Evolutionary conservation across 2,113 vertebrate species (phyloP), one percentile per base, ranked within the genome.

Genomic region (Pica pica): DNA sequence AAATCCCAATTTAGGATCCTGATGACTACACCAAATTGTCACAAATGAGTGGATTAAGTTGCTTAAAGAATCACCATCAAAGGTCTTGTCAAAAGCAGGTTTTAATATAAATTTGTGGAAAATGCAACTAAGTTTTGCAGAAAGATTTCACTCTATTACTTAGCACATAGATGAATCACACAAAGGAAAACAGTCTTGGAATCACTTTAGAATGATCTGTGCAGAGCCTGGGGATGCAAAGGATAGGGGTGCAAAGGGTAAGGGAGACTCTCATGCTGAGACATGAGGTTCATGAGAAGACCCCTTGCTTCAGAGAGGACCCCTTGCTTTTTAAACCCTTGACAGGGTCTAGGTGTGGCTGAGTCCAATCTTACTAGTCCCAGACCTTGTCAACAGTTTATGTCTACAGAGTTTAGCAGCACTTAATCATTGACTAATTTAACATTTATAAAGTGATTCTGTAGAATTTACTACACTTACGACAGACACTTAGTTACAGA

Each of bases 1-100:
- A 0, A 50, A 39, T 44, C 19, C 13, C 1, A 59, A 1, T 39
- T 59, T 39, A 74, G 37, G 18, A 59, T n/a, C 44, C 33, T 28
- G 27, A 59, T 74, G 44, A 17, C 50, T 65, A 28, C 22, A 20
- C 12, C 33, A 16, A 37, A 37, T 73, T 44, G 22, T 39, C 37
- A 65, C 13, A 74, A 67, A 33, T 39, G 3, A 63, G 30, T 8
- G 9, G 37, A 12, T 53, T 31, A n/a, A 68, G 11, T 26, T 47
- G 30, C 21, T 16, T 55, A 11, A 76, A 61, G 30, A 53, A 46
- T 68, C 30, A 53, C 13, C 16, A 39, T 31, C 24, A 60, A 31
- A 61, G 6, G 6, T 41, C 11, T 18, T 26, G 39, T 26, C 24
- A 68, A 75, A 82, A 47, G 3, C 13, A 68, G 16, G 26, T 60